Evolutionary conservation across 2,113 vertebrate genomes (phyloP).

Genomic region (Astatoreochromis straeleni): DNA sequence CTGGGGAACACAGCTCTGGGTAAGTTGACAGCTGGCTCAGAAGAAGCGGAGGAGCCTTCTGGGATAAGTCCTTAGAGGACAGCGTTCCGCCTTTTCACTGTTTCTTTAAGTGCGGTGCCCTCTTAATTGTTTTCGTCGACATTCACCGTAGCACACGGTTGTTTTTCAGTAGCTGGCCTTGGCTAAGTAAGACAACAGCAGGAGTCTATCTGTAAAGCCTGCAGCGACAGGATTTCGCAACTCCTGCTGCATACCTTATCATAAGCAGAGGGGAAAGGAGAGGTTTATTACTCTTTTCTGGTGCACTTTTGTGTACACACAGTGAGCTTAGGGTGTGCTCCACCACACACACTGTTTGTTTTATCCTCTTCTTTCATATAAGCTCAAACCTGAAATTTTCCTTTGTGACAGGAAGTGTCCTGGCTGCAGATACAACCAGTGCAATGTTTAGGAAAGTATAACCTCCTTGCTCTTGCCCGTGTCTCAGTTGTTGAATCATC

Average conservation of each 20-base stretch:
- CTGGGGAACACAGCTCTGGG: constrained; percentile 67
- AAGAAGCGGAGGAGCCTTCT: not conserved
- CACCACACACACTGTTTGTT: not conserved
- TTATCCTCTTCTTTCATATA: not conserved
- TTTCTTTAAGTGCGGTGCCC: not conserved
- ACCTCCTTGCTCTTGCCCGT: not conserved
- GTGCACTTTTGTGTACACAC: not conserved
- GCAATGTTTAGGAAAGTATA: not conserved
- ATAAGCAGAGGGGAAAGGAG: not conserved
- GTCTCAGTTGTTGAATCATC: not conserved
- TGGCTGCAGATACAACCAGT: not conserved
- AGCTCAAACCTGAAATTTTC: not conserved
- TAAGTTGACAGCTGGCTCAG: constrained; percentile 57
- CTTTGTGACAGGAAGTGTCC: not conserved
- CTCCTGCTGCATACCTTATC: constrained; percentile 38
- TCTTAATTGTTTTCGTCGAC: not conserved
- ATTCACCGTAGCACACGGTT: not conserved
- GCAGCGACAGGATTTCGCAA: constrained; percentile 48
- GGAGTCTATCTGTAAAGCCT: not conserved
- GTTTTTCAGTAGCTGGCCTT: not conserved
- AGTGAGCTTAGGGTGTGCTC: not conserved
- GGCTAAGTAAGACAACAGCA: not conserved
- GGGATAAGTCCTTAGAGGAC: not conserved
- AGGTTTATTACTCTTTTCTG: not conserved
- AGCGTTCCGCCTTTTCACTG: not conserved